Percentiles rank a stretch among this genome's conserved stretches.
Evolutionary conservation across 1,140 invertebrate species (phyloP).

Genomic region (Thereuonema tuberculata): DNA sequence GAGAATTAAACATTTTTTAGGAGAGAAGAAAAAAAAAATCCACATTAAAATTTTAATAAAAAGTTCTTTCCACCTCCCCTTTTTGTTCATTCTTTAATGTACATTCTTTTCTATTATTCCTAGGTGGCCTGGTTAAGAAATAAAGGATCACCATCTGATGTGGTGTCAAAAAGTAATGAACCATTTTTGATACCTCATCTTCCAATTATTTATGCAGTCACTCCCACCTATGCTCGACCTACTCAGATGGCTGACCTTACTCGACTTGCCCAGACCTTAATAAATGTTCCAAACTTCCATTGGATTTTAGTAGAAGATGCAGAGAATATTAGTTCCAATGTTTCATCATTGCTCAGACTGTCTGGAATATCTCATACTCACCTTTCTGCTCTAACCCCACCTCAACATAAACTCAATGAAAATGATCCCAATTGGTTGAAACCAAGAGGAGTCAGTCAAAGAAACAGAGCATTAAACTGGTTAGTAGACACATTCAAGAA

Average conservation of each 20-base stretch:
- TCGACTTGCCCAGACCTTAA: slow-evolving; percentile 76
- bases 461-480: slow-evolving; percentile 81
- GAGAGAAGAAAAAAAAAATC: no score
- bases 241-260: slow-evolving; percentile 93
- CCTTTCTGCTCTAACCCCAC: slow-evolving; percentile 55
- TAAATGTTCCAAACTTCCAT: slow-evolving; percentile 75
- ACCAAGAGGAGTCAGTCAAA: slow-evolving; percentile 85
- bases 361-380: slow-evolving; percentile 62
- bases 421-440: slow-evolving; percentile 74
- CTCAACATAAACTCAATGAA: slow-evolving; percentile 46
- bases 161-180: no score
- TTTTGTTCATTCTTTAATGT: no score
- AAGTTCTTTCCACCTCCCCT: no score
- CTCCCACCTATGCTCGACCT: slow-evolving; percentile 75
- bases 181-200: no score
- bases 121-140: no score
- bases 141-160: no score
- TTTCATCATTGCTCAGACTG: slow-evolving; percentile 60
- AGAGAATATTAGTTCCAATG: slow-evolving; percentile 53
- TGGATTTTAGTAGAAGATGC: slow-evolving; percentile 94
- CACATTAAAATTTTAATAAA: no score
- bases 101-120: no score
- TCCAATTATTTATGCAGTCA: slow-evolving; percentile 69
- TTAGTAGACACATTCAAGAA: slow-evolving; percentile 48
- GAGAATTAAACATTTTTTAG: no score